Percentiles rank a stretch among this genome's conserved stretches.
Evolutionary conservation across 2,888 invertebrate genomes (phyloP).

Genomic region (Leptopilina myrica): DNA sequence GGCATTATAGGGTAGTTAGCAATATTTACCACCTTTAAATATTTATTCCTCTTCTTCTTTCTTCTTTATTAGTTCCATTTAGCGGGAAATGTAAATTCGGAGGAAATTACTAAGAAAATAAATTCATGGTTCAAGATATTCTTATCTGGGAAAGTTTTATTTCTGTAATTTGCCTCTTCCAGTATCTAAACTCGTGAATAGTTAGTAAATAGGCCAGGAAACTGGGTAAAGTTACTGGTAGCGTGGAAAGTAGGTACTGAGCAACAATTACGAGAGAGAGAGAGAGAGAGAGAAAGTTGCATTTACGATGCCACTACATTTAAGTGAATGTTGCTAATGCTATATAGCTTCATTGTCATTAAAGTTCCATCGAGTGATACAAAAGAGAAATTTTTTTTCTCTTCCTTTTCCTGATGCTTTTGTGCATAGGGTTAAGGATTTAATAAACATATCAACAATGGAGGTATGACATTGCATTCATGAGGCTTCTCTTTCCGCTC

Average conservation of each 20-base stretch:
- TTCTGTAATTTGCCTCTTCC: slow-evolving; percentile 1
- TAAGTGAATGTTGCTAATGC: slow-evolving; percentile 14
- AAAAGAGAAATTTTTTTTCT: slow-evolving; percentile 16
- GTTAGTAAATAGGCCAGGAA: slow-evolving; percentile 25
- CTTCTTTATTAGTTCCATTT: too few relatives aligned
- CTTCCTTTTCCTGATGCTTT: slow-evolving; percentile 21
- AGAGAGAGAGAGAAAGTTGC: background rate
- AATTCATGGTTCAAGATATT: background rate
- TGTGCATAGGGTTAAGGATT: slow-evolving; percentile 24
- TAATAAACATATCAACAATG: slow-evolving; percentile 27
- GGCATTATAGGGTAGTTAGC: too few relatives aligned
- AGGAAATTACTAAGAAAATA: too few relatives aligned
- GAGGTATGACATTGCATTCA: background rate
- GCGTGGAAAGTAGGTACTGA: slow-evolving; percentile 29
- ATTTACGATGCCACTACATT: slow-evolving; percentile 38
- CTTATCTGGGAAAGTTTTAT: background rate
- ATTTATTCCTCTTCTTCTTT: too few relatives aligned
- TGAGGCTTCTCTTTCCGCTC: slow-evolving; percentile 7
- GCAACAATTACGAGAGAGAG: slow-evolving; percentile 33
- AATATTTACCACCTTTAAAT: too few relatives aligned
- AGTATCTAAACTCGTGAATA: slow-evolving; percentile 23
- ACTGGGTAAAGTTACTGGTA: slow-evolving; percentile 21
- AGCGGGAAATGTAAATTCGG: too few relatives aligned
- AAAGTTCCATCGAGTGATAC: slow-evolving; percentile 34
- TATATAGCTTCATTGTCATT: slow-evolving; percentile 33